A percentile compares a stretch with the other conserved stretches of the same genome.
Conservation (phyloP, 2,113 vertebrate genomes). For the Girardinichthys multiradiatus region DNA sequence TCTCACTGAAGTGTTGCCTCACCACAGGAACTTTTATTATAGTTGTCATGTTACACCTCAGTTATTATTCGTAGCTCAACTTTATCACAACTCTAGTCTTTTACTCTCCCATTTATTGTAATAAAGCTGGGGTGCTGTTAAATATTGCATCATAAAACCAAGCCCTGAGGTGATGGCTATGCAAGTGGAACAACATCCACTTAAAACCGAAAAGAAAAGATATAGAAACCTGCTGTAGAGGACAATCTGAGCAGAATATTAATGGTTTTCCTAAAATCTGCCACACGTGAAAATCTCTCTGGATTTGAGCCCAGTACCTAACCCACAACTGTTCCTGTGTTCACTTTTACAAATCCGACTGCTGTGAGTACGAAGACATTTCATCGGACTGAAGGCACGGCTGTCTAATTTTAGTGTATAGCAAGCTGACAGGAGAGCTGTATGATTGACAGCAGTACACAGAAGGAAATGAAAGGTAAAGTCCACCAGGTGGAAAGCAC, state of each 20-base stretch:
- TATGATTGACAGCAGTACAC: slow-evolving; percentile 57
- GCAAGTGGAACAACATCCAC: neutral
- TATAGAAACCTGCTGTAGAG: slow-evolving; percentile 16
- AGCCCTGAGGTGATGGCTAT: neutral
- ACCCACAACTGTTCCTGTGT: slow-evolving; percentile 29
- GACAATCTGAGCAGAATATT: slow-evolving; percentile 36
- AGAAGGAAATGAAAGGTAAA: slow-evolving; percentile 42
- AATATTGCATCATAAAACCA: slow-evolving; percentile 41
- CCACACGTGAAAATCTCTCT: slow-evolving; percentile 32
- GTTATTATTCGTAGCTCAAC: slow-evolving; percentile 43
- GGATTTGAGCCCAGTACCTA: slow-evolving; percentile 38
- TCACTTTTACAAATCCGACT: slow-evolving; percentile 46
- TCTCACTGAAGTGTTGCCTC: slow-evolving; percentile 14
- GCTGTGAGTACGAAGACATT: slow-evolving; percentile 52
- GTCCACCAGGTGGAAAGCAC: slow-evolving; percentile 30
- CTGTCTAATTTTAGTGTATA: slow-evolving; percentile 41
- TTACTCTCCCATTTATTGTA: slow-evolving; percentile 37
- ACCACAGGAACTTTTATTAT: slow-evolving; percentile 17
- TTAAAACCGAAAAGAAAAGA: slow-evolving; percentile 1
- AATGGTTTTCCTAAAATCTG: slow-evolving; percentile 41
- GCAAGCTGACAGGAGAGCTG: slow-evolving; percentile 41
- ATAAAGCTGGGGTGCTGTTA: slow-evolving; percentile 34
- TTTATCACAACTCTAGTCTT: slow-evolving; percentile 40
- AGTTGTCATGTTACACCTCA: slow-evolving; percentile 37
- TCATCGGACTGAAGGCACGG: slow-evolving; percentile 35